Evolutionary conservation across 1,140 invertebrate species (phyloP).

Genomic region (Pseudomyrmex concolor): DNA sequence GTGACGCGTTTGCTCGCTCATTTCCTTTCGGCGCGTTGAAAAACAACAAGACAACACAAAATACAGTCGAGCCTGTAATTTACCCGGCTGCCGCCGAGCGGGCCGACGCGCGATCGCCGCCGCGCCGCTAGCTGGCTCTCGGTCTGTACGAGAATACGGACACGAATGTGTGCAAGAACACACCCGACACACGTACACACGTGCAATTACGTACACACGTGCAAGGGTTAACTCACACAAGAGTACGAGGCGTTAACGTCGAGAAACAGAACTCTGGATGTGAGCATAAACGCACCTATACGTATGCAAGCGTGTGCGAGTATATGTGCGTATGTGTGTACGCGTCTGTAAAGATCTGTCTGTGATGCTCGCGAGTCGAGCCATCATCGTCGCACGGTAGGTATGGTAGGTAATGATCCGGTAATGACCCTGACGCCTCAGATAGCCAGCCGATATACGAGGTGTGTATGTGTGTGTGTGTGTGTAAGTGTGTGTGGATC

Average conservation of each 20-base stretch:
- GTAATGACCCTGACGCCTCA: conserved; percentile 83
- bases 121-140: neutral
- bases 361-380: conserved; percentile 63
- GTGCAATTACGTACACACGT: neutral
- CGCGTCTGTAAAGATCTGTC: conserved; percentile 19
- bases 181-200: neutral
- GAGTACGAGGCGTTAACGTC: conserved; percentile 54
- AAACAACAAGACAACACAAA: conserved; percentile 86
- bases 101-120: conserved; percentile 70
- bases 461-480: neutral
- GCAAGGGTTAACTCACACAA: conserved; percentile 1
- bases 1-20: conserved; percentile 86
- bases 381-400: conserved; percentile 82
- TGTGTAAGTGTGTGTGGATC: neutral
- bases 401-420: conserved; percentile 83
- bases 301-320: neutral
- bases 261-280: conserved; percentile 42
- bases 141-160: conserved; percentile 4
- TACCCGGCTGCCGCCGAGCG: conserved; percentile 83
- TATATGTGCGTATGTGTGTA: neutral
- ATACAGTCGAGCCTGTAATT: conserved; percentile 85
- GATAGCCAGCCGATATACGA: conserved; percentile 66
- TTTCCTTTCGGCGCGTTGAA: conserved; percentile 86
- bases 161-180: neutral
- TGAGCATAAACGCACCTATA: conserved; percentile 18